Evolutionary conservation across 2,113 vertebrate species (phyloP).

Genomic region (Corynorhinus townsendii): DNA sequence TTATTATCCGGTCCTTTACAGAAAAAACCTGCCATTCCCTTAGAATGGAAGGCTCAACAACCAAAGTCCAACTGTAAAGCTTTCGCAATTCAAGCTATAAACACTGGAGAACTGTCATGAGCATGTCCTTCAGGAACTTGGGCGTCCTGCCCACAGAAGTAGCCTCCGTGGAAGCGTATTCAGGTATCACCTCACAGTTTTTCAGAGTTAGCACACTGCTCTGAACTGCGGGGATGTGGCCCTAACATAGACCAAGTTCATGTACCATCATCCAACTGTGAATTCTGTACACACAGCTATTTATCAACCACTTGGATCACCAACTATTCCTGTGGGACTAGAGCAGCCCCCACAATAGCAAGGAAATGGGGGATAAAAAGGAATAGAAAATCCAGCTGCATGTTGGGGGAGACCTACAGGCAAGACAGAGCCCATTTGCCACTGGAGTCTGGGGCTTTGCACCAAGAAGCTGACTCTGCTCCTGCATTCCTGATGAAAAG

Average conservation of each 20-base stretch:
- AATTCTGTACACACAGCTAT: background rate
- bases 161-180: background rate
- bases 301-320: background rate
- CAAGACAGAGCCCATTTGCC: background rate
- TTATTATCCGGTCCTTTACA: background rate
- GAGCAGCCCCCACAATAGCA: background rate
- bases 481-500: background rate
- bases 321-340: background rate
- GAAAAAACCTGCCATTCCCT: background rate
- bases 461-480: background rate
- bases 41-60: background rate
- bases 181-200: background rate
- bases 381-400: background rate
- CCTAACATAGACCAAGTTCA: background rate
- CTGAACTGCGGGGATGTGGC: background rate
- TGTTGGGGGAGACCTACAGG: background rate
- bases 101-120: background rate
- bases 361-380: background rate
- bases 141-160: background rate
- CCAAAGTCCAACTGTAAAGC: background rate
- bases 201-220: conserved; percentile 12
- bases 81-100: background rate
- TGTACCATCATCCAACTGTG: background rate
- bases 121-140: background rate
- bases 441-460: background rate